Evolutionary conservation across 1,140 invertebrate genomes (phyloP), one percentile per base, ranked within the genome.

Genomic region (Anoplophora glabripennis): DNA sequence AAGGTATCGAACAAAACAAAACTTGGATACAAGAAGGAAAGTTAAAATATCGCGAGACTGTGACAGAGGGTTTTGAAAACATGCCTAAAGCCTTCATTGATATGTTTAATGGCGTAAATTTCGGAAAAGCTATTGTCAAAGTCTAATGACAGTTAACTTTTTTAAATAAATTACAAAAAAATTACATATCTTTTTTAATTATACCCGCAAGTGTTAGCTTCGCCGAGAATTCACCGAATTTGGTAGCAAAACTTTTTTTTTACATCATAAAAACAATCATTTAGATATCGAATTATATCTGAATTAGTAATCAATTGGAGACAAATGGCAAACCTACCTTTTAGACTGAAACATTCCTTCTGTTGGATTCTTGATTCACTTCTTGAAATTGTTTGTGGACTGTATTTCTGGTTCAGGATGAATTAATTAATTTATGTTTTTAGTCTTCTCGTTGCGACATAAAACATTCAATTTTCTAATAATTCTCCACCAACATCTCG

Each of bases 401-500:
- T n/a, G n/a, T n/a, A n/a, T n/a, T n/a, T n/a, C n/a, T n/a, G n/a
- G n/a, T n/a, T n/a, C n/a, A n/a, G n/a, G n/a, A n/a, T n/a, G n/a
- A n/a, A n/a, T n/a, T n/a, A n/a, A n/a, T n/a, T n/a, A n/a, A n/a
- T n/a, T n/a, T n/a, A n/a, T n/a, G n/a, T n/a, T n/a, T 89, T 68
- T 28, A 87, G 63, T 37, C 75, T 61, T 40, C 76, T 76, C 46
- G 71, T 77, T 7, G 80, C 68, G 61, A 90, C 82, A 74, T 92
- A 92, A 79, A 92, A 91, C 81, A 89, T 89, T 63, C 89, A 89
- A 71, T 86, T 88, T 79, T 92, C 89, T 7, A 88, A 73, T 42
- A 88, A 76, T 71, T 90, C 87, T 1, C 87, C 88, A 35, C 70
- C 53, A 86, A 88, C 89, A 66, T 90, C 88, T 73, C 4, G 88